Percentiles rank a stretch among this genome's conserved stretches.
Conservation (phyloP, 1,140 invertebrate genomes). For the Cyphomyrmex costatus region DNA sequence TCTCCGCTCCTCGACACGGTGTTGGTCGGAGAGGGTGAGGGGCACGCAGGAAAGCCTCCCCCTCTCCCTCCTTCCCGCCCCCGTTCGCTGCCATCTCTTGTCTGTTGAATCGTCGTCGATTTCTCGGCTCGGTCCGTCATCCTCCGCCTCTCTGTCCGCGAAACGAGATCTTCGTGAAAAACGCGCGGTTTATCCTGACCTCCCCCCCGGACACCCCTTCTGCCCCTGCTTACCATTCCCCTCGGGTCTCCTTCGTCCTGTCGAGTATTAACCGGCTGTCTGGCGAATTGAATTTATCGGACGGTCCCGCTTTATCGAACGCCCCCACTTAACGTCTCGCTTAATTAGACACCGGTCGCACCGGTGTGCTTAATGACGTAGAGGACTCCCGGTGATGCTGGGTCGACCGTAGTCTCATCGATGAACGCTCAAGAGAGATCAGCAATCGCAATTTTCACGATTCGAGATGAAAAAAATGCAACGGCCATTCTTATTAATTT, state of each 20-base stretch:
- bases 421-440: slow-evolving; percentile 39
- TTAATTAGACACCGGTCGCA: slow-evolving; percentile 76
- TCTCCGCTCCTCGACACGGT: slow-evolving; percentile 77
- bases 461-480: slow-evolving; percentile 29
- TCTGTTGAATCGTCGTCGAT: slow-evolving; percentile 51
- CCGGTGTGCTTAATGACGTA: slow-evolving; percentile 75
- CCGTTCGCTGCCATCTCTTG: slow-evolving; percentile 59
- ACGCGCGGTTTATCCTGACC: slow-evolving; percentile 72
- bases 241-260: slow-evolving; percentile 60
- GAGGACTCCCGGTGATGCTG: slow-evolving; percentile 72
- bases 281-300: slow-evolving; percentile 80
- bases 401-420: slow-evolving; percentile 54
- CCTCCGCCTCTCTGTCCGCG: slow-evolving; percentile 71
- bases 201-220: slow-evolving; percentile 9
- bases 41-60: slow-evolving; percentile 47
- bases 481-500: background rate
- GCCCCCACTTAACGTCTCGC: slow-evolving; percentile 76
- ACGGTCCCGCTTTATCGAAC: slow-evolving; percentile 75
- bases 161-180: slow-evolving; percentile 75
- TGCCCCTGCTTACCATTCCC: background rate
- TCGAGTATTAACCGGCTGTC: slow-evolving; percentile 80
- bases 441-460: slow-evolving; percentile 42
- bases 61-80: slow-evolving; percentile 27
- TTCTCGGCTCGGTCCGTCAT: slow-evolving; percentile 73
- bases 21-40: slow-evolving; percentile 5